Evolutionary conservation across 2,113 vertebrate genomes (phyloP), one percentile per base, ranked within the genome.

Genomic region (Lepisosteus oculatus): DNA sequence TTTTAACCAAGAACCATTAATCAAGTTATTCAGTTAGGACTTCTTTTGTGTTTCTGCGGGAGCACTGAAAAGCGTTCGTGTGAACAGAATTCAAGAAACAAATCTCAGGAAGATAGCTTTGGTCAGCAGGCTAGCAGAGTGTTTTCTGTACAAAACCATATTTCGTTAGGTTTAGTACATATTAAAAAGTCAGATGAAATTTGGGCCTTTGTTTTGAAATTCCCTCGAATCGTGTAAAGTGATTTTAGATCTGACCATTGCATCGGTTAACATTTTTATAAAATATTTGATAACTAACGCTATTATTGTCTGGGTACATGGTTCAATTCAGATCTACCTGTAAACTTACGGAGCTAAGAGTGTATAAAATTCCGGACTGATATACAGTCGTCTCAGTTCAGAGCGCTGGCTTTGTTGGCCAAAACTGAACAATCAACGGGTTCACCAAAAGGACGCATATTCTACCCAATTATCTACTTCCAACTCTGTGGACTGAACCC

Each of bases 361-460:
- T 29, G 29, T 29, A 29, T 29, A 29, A 29, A 29, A 29, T 29
- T 29, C 29, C 29, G 29, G 29, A 29, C 29, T 29, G 29, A 29
- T 29, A 29, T 29, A 29, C 29, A 29, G 29, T 29, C 29, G 29
- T 1, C 65, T 72, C 65, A 77, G 81, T 87, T 82, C 87, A 87
- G 89, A 90, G 87, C 81, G 86, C 80, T 59, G 74, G 79, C 86
- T 92, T 93, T 93, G 90, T 92, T 79, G 81, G 84, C 74, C 74
- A 83, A 92, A 92, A 91, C 89, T 91, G 90, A 94, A 93, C 93
- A 94, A 93, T 91, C 84, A 84, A 83, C 80, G 94, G 87, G 97
- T 97, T 99, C 96, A 97, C 79, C 77, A 77, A 93, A 85, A 90
- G 97, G 96, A 94, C 97, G 97, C 87, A 87, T 87, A 87, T 92